These are phyloP conservation scores for Pagrus major DNA, from an alignment of 2,113 vertebrate genomes.

Conservation along the genomic window DNA sequence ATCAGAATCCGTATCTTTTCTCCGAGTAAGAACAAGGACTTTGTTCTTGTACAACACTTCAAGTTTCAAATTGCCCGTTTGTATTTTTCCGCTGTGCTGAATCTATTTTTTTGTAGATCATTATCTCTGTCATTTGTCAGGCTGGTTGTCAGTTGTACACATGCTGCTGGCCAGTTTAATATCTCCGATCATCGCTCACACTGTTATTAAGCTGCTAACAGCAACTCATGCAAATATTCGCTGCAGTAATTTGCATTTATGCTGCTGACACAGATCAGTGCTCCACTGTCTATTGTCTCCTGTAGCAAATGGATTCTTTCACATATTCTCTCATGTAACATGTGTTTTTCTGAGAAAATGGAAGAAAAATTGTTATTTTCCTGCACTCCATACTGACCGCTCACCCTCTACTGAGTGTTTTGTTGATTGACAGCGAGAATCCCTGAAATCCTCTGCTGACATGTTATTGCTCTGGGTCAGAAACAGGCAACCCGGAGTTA, in stretches of 20 bases:
- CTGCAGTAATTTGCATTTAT: constrained; percentile 69
- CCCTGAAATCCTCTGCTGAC: constrained; percentile 70
- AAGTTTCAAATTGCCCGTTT: neutral
- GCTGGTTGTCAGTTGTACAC: constrained; percentile 35
- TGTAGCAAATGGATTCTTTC: neutral
- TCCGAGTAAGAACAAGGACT: neutral
- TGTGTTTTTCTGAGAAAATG: constrained; percentile 36
- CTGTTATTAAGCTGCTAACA: constrained; percentile 51
- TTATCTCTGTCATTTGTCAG: constrained; percentile 53
- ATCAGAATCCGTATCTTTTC: neutral
- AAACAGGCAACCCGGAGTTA: constrained; percentile 55
- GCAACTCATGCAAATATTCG: constrained; percentile 63
- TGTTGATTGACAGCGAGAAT: constrained; percentile 75
- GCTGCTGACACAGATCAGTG: constrained; percentile 29
- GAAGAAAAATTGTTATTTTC: constrained; percentile 32
- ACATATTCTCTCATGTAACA: neutral
- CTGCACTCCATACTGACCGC: constrained; percentile 16
- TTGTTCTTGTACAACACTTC: neutral
- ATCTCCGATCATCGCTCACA: constrained; percentile 63
- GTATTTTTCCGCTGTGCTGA: neutral
- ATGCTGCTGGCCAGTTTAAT: constrained; percentile 58
- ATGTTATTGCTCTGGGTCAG: constrained; percentile 78
- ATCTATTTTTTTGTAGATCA: constrained; percentile 37
- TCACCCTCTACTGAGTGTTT: constrained; percentile 19
- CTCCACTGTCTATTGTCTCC: constrained; percentile 32